Conservation (phyloP, 2,888 invertebrate genomes). For the Unio pictorum region DNA sequence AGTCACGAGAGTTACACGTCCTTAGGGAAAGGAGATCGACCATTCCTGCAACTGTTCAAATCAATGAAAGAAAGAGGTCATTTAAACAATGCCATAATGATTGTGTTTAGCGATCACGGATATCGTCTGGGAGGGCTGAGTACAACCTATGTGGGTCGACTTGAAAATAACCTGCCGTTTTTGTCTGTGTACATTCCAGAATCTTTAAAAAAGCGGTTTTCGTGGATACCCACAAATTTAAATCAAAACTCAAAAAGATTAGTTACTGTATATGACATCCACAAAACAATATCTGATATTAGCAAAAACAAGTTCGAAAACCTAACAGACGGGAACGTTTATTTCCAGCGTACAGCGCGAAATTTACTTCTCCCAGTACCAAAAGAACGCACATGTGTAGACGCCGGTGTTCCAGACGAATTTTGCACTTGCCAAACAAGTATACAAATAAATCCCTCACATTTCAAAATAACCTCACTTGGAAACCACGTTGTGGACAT, state of each 20-base stretch:
- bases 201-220: constrained; percentile 79
- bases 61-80: constrained; percentile 65
- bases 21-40: constrained; percentile 81
- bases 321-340: constrained; percentile 2
- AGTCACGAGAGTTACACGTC: constrained; percentile 89
- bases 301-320: constrained; percentile 17
- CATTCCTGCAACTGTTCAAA: constrained; percentile 77
- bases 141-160: constrained; percentile 80
- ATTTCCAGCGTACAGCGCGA: constrained; percentile 22
- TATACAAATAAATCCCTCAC: constrained; percentile 75
- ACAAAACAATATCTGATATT: constrained; percentile 84
- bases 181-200: constrained; percentile 82
- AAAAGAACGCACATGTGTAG: constrained; percentile 80
- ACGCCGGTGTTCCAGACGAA: constrained; percentile 84
- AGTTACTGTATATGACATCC: constrained; percentile 86
- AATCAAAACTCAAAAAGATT: constrained; percentile 78
- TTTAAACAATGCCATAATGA: constrained; percentile 49
- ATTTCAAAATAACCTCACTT: constrained; percentile 76
- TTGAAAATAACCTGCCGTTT: constrained; percentile 90
- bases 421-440: constrained; percentile 90
- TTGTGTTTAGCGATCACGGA: constrained; percentile 87
- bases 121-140: constrained; percentile 19
- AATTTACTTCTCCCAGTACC: constrained; percentile 86
- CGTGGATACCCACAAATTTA: constrained; percentile 78
- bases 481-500: constrained; percentile 77